phyloP scores from a whole-genome alignment of 2,797 vertebrate genomes.

The Falco cherrug region DNA sequence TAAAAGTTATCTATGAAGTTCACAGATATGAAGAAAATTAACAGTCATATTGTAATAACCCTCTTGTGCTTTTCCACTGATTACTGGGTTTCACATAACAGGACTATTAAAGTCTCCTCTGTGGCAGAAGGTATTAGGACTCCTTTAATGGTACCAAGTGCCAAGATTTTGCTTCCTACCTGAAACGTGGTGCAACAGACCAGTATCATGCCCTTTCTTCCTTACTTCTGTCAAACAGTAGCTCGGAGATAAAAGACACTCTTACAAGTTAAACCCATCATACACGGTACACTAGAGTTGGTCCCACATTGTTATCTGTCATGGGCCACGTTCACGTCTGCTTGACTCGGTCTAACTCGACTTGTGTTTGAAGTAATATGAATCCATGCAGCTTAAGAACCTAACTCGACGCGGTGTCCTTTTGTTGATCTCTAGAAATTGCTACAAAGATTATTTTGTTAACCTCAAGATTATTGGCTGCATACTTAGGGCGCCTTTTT shows the following conservation, averaged over 20 bases:
- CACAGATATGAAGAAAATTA: not conserved
- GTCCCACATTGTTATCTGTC: fast-evolving
- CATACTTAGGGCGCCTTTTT: fast-evolving
- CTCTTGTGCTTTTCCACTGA: not conserved
- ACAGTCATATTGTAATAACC: not conserved
- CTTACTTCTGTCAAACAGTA: not conserved
- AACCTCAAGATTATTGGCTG: not conserved
- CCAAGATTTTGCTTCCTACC: not conserved
- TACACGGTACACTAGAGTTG: fast-evolving
- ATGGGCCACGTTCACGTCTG: fast-evolving
- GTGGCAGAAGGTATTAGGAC: not conserved
- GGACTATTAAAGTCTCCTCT: not conserved
- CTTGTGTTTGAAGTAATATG: not conserved
- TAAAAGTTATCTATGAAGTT: not conserved
- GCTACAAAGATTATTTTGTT: not conserved
- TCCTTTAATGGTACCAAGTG: not conserved
- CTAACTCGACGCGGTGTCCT: not conserved
- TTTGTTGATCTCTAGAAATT: not conserved
- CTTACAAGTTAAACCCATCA: not conserved
- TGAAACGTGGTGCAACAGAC: not conserved
- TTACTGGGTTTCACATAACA: not conserved
- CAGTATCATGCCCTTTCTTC: not conserved
- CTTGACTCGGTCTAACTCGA: not conserved
- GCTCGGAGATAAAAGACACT: not conserved
- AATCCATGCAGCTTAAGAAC: not conserved